phyloP scores from a whole-genome alignment of 2,797 vertebrate genomes.

The Kryptolebias ocellatus region DNA sequence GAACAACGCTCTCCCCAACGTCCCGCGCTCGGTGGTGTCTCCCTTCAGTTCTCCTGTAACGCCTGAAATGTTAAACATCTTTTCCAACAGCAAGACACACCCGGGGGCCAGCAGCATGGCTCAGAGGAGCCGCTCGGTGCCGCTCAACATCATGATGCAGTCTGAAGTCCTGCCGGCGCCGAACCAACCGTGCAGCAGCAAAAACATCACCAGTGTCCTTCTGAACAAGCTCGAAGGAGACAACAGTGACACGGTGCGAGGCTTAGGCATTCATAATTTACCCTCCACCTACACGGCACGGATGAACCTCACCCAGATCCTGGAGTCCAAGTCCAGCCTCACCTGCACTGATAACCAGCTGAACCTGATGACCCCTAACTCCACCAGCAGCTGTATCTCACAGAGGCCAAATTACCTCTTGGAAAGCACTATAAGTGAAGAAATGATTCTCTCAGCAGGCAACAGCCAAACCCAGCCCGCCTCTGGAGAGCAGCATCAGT shows the following conservation, averaged over 20 bases:
- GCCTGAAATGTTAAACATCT: slow-evolving; percentile 89
- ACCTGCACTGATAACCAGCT: slow-evolving; percentile 86
- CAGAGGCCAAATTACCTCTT: slow-evolving; percentile 92
- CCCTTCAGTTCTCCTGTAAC: slow-evolving; percentile 90
- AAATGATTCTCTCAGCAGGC: slow-evolving; percentile 86
- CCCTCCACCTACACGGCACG: slow-evolving; percentile 94
- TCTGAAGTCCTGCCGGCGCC: slow-evolving; percentile 87
- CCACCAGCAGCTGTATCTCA: slow-evolving; percentile 84
- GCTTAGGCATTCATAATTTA: slow-evolving; percentile 91
- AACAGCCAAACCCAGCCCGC: slow-evolving; percentile 83
- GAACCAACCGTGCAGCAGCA: slow-evolving; percentile 84
- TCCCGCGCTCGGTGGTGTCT: slow-evolving; percentile 85
- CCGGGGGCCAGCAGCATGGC: slow-evolving; percentile 88
- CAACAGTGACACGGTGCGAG: slow-evolving; percentile 87
- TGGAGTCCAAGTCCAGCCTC: slow-evolving; percentile 87
- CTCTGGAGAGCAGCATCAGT: slow-evolving; percentile 72
- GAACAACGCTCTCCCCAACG: slow-evolving; percentile 79
- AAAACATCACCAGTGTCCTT: slow-evolving; percentile 91
- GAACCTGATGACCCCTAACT: slow-evolving; percentile 85
- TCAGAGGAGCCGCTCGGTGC: slow-evolving; percentile 97
- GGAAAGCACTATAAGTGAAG: slow-evolving; percentile 88
- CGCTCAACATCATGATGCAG: slow-evolving; percentile 98
- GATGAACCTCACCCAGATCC: slow-evolving; percentile 98
- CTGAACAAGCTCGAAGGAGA: slow-evolving; percentile 94
- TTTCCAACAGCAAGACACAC: slow-evolving; percentile 84